Evolutionary conservation across 2,888 invertebrate species (phyloP), one percentile per base, ranked within the genome.

Genomic region (Thereva unica): DNA sequence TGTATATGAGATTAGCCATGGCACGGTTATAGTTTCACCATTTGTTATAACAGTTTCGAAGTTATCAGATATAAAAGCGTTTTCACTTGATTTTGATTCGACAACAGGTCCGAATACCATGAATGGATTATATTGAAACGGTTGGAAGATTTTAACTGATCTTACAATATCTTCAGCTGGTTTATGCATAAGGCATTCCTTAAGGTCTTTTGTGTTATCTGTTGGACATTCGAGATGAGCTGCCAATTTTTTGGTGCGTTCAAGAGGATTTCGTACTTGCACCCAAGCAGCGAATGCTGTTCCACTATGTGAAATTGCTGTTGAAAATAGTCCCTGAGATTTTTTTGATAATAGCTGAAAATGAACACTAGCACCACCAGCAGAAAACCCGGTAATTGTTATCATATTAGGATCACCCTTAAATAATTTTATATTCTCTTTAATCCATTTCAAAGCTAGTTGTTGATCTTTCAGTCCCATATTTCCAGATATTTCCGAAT

Each of bases 301-400:
- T 0, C 92, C 92, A 74, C 92, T 91, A 75, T 86, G 85, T 0
- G 90, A 89, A 63, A 68, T 54, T 0, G 71, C 72, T 3, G 61
- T 65, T 12, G 40, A 67, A 8, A 70, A 69, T 45, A 69, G 61
- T 12, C 38, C n/a, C 77, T 80, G 82, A 9, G 87, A 87, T 71
- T 85, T 74, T 0, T 86, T 85, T 0, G 88, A 86, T n/a, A 91
- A 72, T 71, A 87, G 85, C 71, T 91, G 91, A 70, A 89, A 85
- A 76, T 91, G 89, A 0, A 88, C 89, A 71, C 90, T 88, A 4
- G 87, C 89, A 40, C 87, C 90, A 0, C 92, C 92, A 0, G 91
- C 88, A 3, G 90, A 90, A 74, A 86, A 84, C 2, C 92, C 92
- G 0, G 85, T 77, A 3, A 91, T 76, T 0, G 90, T 88, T 41